Conservation (phyloP, 2,113 vertebrate genomes). For the Nycticryphes semicollaris region DNA sequence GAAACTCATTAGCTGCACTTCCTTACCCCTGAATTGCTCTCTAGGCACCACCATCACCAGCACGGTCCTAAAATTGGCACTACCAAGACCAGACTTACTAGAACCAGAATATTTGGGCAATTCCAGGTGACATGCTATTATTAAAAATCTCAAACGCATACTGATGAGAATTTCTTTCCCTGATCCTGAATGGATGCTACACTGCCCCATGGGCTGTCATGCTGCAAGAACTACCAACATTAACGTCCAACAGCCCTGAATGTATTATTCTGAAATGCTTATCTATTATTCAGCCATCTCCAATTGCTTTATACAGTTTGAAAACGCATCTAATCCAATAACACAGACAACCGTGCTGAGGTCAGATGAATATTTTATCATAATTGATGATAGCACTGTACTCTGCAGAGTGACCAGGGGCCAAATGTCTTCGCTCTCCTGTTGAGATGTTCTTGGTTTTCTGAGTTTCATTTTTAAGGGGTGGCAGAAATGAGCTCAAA, state of each 20-base stretch:
- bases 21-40: background rate
- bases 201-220: background rate
- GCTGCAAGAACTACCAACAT: background rate
- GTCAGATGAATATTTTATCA: background rate
- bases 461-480: background rate
- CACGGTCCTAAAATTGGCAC: background rate
- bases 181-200: background rate
- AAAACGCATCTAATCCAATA: background rate
- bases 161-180: background rate
- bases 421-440: background rate
- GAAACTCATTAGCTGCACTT: background rate
- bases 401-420: background rate
- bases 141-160: background rate
- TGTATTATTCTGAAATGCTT: background rate
- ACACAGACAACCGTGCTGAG: background rate
- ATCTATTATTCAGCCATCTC: background rate
- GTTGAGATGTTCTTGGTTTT: background rate
- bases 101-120: background rate
- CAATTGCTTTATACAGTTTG: background rate
- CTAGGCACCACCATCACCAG: background rate
- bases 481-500: background rate
- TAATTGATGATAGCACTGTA: background rate
- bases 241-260: background rate
- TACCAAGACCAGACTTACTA: background rate
- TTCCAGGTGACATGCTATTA: background rate